Evolutionary conservation across 2,113 vertebrate species (phyloP), one percentile per base, ranked within the genome.

Genomic region (Phaetusa simplex): DNA sequence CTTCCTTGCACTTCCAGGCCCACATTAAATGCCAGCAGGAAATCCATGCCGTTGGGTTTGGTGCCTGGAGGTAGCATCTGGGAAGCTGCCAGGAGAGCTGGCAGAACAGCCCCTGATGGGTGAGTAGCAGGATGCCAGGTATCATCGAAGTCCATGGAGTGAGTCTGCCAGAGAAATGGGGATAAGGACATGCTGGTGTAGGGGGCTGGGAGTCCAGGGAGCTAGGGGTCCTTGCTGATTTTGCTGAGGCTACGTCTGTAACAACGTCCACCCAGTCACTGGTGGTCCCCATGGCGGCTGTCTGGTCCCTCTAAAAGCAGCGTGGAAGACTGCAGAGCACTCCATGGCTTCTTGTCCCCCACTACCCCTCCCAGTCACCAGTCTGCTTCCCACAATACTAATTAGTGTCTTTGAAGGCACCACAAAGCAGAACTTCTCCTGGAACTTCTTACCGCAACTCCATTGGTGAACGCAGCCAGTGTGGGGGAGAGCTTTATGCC

Each of bases 71-170:
- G 98, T 59, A 99, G 80, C 98, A 99, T 98, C 95, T 99, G 98
- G 72, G 98, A 98, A 91, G 99, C 97, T 22, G 99, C 99, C 77
- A 99, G 91, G 55, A 99, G 98, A 90, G 98, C 98, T 4, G 99
- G 99, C 52, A 99, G 97, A 5, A 99, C 98, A 1, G 98, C 99
- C 19, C 99, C 99, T 2, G 99, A 99, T 0, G 99, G 99, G 47
- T 99, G 99, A 36, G 99, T 99, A 86, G 99, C 99, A 42, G 99
- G 99, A 89, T 99, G 98, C 99, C 99, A 99, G 17, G 99, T 99
- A 77, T 99, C 99, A 29, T 99, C 99, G 53, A 99, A 99, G 95
- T 99, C 99, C 99, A 99, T 99, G 52, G 99, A 99, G 94, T 99
- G 99, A 83, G 98, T 98, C 99, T 99, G 96, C 36, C 69, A 40